Evolutionary conservation across 1,140 invertebrate species (phyloP), one percentile per base, ranked within the genome.

Genomic region (Ostrea denselamellosa): DNA sequence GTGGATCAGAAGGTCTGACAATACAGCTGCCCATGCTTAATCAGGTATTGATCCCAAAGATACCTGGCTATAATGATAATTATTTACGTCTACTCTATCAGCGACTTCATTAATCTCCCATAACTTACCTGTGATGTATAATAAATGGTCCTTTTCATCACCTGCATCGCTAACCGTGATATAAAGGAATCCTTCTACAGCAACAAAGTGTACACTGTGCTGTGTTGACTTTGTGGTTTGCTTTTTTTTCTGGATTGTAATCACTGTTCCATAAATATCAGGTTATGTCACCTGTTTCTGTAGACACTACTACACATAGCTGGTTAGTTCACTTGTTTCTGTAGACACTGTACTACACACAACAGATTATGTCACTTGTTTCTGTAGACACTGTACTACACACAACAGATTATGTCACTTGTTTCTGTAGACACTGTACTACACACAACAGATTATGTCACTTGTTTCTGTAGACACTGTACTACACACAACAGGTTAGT

Each of bases 121-220:
- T 77, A 77, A 77, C 25, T 77, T 77, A 77, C 68, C 68, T 77
- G 14, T 62, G 68, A 71, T 77, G 22, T 34, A 14, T 25, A 77
- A 77, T 77, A 34, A 77, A 25, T 25, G 12, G 68, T 77, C 68
- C 68, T 5, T 17, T 3, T 0, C 4, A 17, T 5, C 68, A 77
- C 68, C 68, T 77, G 68, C 68, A 25, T 25, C 68, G 8, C 10
- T 77, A 28, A 28, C 25, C 25, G 22, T 77, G 68, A 77, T 77
- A 25, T 28, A 3, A 22, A 14, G 25, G 12, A 10, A 25, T 14
- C 68, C 68, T 77, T 9, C 14, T 14, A 7, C 56, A n/a, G 19
- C 56, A 58, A 5, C 5, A 44, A 44, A 44, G 34, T 5, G 34
- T 5, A 44, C 34, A 5, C 34, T 44, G 34, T 44, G 34, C 2